Evolutionary conservation across 1,140 invertebrate genomes (phyloP).

Genomic region (Drosophila dunni): DNA sequence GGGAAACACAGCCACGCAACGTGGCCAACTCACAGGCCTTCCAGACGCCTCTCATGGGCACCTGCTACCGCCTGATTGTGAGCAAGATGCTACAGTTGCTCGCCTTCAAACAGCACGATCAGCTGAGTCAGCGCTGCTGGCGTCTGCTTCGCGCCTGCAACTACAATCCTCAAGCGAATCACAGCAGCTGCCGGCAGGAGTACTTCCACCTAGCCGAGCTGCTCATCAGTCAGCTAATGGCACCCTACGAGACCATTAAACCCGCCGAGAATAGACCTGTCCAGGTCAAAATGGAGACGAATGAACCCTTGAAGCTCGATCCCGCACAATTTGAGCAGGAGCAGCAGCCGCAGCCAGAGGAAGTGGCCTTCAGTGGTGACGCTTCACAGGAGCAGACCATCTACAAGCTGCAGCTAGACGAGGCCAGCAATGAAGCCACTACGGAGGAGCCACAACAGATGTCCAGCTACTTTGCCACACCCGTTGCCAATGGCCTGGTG

Average conservation of each 20-base stretch:
- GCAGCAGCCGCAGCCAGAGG: constrained; percentile 23
- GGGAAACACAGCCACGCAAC: constrained; percentile 49
- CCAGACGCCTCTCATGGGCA: constrained; percentile 71
- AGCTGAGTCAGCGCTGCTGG: constrained; percentile 71
- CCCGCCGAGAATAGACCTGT: constrained; percentile 13
- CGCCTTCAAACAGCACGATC: constrained; percentile 72
- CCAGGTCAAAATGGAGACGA: constrained; percentile 63
- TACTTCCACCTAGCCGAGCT: constrained; percentile 80
- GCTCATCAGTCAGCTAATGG: constrained; percentile 75
- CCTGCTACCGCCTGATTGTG: constrained; percentile 68
- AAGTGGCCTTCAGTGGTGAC: constrained; percentile 37
- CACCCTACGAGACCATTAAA: constrained; percentile 77
- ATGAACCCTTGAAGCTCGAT: constrained; percentile 42
- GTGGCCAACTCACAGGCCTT: constrained; percentile 58
- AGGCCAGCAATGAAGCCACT: constrained; percentile 40
- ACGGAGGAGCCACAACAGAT: constrained; percentile 47
- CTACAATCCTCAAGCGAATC: constrained; percentile 63
- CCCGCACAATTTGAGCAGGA: constrained; percentile 7
- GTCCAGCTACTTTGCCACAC: constrained; percentile 73
- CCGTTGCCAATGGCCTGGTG: constrained; percentile 56
- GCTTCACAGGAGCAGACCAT: constrained; percentile 53
- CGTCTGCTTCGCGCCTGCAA: constrained; percentile 68
- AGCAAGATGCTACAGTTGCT: constrained; percentile 73
- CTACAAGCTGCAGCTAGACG: constrained; percentile 62
- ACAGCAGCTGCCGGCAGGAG: constrained; percentile 63